phyloP scores from a whole-genome alignment of 2,113 vertebrate species.

The Equus quagga region DNA sequence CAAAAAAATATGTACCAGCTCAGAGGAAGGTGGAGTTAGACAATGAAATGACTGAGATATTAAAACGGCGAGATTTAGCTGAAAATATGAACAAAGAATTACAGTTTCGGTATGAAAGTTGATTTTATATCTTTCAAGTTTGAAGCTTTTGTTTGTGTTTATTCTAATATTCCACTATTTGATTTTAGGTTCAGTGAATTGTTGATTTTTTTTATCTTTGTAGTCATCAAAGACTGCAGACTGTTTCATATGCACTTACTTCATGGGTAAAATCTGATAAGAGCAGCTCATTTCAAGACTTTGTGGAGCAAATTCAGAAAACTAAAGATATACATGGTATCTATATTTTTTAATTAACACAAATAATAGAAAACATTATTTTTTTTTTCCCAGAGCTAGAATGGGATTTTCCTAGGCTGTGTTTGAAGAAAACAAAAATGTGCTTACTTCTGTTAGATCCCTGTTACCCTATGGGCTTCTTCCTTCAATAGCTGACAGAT shows the following conservation, averaged over 20 bases:
- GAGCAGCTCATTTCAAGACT: conserved; percentile 72
- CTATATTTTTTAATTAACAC: conserved; percentile 37
- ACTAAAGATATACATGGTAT: conserved; percentile 73
- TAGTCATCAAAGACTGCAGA: conserved; percentile 79
- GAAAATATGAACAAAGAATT: conserved; percentile 82
- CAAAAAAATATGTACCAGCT: conserved; percentile 81
- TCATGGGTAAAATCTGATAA: conserved; percentile 75
- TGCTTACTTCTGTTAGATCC: conserved; percentile 8
- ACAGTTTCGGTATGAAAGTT: conserved; percentile 83
- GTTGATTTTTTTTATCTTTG: conserved; percentile 59
- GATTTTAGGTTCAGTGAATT: conserved; percentile 3
- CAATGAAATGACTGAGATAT: conserved; percentile 74
- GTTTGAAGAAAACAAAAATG: conserved; percentile 23
- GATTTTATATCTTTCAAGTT: conserved; percentile 24
- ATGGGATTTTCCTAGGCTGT: conserved; percentile 31
- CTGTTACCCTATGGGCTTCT: not conserved
- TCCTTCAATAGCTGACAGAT: not conserved
- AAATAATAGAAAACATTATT: not conserved
- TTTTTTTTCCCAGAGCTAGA: not conserved
- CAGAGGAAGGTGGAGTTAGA: conserved; percentile 84
- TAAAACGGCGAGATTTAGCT: conserved; percentile 82
- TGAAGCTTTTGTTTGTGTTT: conserved; percentile 42
- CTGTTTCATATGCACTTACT: conserved; percentile 71
- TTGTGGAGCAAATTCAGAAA: conserved; percentile 67
- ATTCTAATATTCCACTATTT: not conserved